Evolutionary conservation across 2,113 vertebrate genomes (phyloP), one percentile per base, ranked within the genome.

Genomic region (Scomber colias): DNA sequence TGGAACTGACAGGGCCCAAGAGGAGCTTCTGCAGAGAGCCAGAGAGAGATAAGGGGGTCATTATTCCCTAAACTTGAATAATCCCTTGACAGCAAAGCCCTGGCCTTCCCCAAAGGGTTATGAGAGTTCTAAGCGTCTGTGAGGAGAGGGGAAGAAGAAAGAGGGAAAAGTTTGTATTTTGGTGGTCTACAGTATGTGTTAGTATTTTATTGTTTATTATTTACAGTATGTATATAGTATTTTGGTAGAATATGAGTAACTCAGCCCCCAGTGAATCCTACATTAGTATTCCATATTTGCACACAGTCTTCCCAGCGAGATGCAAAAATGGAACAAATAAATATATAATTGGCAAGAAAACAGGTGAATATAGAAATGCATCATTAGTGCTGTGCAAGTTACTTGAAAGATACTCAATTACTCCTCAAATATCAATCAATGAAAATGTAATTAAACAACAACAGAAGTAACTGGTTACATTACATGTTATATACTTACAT

Each of bases 31-130:
- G 85, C 83, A 87, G 75, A 87, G 89, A 82, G 85, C 83, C 73
- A 51, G 71, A 31, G 60, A 70, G 57, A 81, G 92, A 93, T 93
- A 92, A 93, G 86, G 73, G 19, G 35, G 87, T 91, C 89, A 92
- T 90, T 91, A 92, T 93, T 89, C 72, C 82, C 79, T 71, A 86
- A 93, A 92, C 85, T 84, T 89, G 78, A 89, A 87, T 89, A 87
- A 92, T 92, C 89, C 90, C 88, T 87, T 31, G 55, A 83, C 19
- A 27, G 71, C 75, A 85, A 78, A 74, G 75, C 71, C 79, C 62
- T 1, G 71, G 80, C 74, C 82, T 89, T 40, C 87, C 74, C 81
- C 83, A 59, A 75, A 65, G 79, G 90, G 88, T 87, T 81, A 84
- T 77, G 63, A 78, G 75, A 70, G 64, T 89, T 86, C 87, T 72